phyloP scores from a whole-genome alignment of 2,113 vertebrate species.

The Leucosticte australis region DNA sequence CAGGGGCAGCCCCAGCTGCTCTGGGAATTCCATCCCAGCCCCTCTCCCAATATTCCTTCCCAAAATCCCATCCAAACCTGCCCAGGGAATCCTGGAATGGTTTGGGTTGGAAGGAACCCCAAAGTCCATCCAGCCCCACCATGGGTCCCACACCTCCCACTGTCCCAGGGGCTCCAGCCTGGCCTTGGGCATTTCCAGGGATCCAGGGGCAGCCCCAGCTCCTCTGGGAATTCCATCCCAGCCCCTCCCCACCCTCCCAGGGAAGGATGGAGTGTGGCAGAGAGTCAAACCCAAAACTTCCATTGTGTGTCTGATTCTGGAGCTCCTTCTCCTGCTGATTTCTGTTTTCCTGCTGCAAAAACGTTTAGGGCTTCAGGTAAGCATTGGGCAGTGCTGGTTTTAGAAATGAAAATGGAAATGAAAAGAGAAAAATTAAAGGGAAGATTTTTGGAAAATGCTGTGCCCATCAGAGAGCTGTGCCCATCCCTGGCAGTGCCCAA shows the following conservation, averaged over 20 bases:
- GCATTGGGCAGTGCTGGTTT: neutral
- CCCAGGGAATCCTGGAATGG: too few species aligned
- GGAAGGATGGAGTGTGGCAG: neutral
- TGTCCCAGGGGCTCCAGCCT: too few species aligned
- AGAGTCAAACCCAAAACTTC: neutral
- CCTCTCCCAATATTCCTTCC: neutral
- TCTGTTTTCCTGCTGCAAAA: neutral
- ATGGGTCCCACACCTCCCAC: too few species aligned
- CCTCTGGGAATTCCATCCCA: neutral
- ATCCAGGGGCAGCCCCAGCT: neutral
- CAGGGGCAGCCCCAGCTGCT: neutral
- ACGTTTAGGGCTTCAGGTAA: neutral
- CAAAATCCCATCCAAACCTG: too few species aligned
- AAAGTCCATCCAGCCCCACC: too few species aligned
- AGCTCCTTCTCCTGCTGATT: neutral
- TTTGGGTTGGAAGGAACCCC: too few species aligned
- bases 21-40: neutral
- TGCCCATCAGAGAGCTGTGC: neutral
- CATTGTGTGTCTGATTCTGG: fast-evolving
- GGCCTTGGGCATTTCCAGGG: neutral
- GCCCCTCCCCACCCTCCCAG: neutral
- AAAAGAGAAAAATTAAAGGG: neutral
- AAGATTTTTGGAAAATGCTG: neutral
- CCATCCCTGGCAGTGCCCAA: fast-evolving
- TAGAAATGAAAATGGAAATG: neutral